These are phyloP conservation scores for Aphodius sticticus DNA, from an alignment of 2,888 invertebrate genomes.

Conservation along the genomic window DNA sequence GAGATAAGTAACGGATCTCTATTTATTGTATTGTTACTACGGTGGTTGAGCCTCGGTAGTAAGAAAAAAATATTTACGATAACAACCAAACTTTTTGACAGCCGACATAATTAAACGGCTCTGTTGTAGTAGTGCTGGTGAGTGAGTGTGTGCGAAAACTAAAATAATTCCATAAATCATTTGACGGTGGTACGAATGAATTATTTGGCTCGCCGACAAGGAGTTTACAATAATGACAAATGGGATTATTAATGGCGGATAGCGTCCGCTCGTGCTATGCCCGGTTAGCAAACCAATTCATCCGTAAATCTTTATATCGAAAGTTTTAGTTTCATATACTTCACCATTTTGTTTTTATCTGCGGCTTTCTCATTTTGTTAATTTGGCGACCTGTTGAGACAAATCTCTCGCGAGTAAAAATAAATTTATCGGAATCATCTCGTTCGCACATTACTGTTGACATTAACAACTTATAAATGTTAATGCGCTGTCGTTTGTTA, in stretches of 20 bases:
- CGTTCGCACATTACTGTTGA: constrained; percentile 4
- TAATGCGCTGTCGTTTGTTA: constrained; percentile 4
- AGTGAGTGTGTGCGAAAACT: not conserved
- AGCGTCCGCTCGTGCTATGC: not conserved
- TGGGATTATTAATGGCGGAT: not conserved
- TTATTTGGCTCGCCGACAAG: not conserved
- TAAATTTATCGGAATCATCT: not conserved
- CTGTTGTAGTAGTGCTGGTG: not conserved
- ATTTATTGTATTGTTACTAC: too few relatives aligned
- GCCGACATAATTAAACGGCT: not conserved
- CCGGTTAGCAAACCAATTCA: not conserved
- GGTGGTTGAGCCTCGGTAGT: not conserved
- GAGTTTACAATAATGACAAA: constrained; percentile 4
- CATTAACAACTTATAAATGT: not conserved
- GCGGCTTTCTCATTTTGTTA: not conserved
- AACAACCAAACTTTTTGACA: not conserved
- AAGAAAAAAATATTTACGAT: not conserved
- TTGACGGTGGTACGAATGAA: not conserved
- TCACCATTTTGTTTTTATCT: not conserved
- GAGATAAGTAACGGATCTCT: too few relatives aligned
- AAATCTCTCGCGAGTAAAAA: not conserved
- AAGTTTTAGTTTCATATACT: too few relatives aligned
- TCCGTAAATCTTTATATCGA: not conserved
- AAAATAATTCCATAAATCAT: not conserved
- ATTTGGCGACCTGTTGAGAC: not conserved